Conservation (phyloP, 2,888 invertebrate genomes). For the Mythimna pallens region DNA sequence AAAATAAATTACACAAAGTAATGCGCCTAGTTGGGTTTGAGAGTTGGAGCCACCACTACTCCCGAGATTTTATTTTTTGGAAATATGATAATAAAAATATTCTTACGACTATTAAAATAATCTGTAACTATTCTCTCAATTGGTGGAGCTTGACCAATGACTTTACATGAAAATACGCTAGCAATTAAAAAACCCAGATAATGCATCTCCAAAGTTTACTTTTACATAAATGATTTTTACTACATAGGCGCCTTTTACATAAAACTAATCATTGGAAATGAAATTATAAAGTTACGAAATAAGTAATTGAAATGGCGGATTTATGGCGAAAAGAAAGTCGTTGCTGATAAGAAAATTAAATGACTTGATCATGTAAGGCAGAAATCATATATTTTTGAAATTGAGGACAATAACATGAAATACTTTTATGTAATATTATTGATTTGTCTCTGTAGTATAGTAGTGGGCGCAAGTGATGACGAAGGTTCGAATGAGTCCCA, state of each 20-base stretch:
- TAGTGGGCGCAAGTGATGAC: neutral
- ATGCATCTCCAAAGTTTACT: constrained; percentile 35
- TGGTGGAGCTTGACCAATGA: neutral
- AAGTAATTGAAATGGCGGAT: constrained; percentile 50
- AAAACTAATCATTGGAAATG: constrained; percentile 13
- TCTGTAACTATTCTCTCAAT: constrained; percentile 11
- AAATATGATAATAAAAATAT: neutral
- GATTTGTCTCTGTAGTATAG: neutral
- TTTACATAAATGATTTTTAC: neutral
- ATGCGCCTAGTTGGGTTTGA: too few relatives aligned
- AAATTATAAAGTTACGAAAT: constrained; percentile 25
- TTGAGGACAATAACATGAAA: constrained; percentile 39
- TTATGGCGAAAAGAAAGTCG: constrained; percentile 38
- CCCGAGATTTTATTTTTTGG: too few relatives aligned
- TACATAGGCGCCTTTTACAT: neutral
- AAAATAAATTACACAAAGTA: too few relatives aligned
- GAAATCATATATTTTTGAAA: constrained; percentile 2
- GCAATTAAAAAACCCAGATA: constrained; percentile 27
- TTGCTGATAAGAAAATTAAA: constrained; percentile 49
- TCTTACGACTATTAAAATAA: constrained; percentile 54
- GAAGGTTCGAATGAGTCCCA: fast-evolving
- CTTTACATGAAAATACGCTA: constrained; percentile 1
- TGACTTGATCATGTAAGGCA: constrained; percentile 14
- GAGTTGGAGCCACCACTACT: too few relatives aligned
- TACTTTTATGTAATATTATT: constrained; percentile 8